Evolutionary conservation across 2,113 vertebrate species (phyloP).

Genomic region (Brachypteracias leptosomus): DNA sequence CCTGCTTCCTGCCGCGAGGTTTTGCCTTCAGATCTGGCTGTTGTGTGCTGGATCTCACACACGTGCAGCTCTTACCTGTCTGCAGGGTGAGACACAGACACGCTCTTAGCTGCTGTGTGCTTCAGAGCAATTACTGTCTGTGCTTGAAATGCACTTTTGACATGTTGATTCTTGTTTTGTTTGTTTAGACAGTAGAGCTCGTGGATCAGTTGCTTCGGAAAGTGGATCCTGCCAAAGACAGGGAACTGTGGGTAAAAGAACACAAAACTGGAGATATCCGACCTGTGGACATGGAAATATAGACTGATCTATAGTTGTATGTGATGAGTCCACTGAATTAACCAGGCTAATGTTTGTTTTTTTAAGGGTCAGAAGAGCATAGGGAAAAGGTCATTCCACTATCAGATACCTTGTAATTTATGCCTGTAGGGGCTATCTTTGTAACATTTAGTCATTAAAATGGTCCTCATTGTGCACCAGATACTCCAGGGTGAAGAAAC

Average conservation of each 20-base stretch:
- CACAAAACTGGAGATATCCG: slow-evolving; percentile 94
- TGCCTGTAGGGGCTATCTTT: slow-evolving; percentile 53
- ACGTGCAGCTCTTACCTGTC: not conserved
- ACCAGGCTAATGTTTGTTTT: slow-evolving; percentile 17
- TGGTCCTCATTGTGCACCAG: slow-evolving; percentile 62
- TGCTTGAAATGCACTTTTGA: not conserved
- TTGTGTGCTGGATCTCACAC: fast-evolving
- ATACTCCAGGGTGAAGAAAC: slow-evolving; percentile 66
- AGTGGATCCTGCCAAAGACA: slow-evolving; percentile 91
- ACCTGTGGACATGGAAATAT: slow-evolving; percentile 95
- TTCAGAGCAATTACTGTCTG: not conserved
- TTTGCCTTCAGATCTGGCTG: not conserved
- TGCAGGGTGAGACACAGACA: not conserved
- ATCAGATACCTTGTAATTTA: slow-evolving; percentile 64
- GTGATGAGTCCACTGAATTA: slow-evolving; percentile 26
- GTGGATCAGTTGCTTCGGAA: slow-evolving; percentile 95
- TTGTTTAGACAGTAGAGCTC: slow-evolving; percentile 90
- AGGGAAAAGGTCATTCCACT: slow-evolving; percentile 15
- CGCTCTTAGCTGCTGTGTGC: not conserved
- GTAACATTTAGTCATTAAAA: slow-evolving; percentile 58
- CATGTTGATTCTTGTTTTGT: slow-evolving; percentile 38
- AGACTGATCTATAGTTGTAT: slow-evolving; percentile 36
- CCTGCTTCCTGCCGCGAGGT: not conserved
- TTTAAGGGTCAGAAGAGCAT: slow-evolving; percentile 18
- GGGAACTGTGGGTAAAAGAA: slow-evolving; percentile 96